These are phyloP conservation scores for Atherinomorus stipes DNA, from an alignment of 2,113 vertebrate species.

Conservation along the genomic window DNA sequence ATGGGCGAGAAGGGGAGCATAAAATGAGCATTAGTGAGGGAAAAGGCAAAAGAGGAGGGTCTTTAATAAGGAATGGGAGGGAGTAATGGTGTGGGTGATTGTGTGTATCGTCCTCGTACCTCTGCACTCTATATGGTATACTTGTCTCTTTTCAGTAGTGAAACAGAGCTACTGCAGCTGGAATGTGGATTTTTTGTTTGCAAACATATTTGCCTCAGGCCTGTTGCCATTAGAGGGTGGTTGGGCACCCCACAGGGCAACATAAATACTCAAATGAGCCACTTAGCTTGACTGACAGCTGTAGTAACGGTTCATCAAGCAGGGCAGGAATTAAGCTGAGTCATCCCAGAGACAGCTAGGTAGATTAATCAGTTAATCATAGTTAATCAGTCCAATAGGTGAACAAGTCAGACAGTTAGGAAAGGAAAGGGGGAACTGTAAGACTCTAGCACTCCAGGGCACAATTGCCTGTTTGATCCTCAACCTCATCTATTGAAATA, in stretches of 20 bases:
- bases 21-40: constrained; percentile 25
- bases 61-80: constrained; percentile 15
- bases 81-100: constrained; percentile 15
- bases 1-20: neutral
- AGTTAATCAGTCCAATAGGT: neutral
- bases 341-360: neutral
- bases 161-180: constrained; percentile 17
- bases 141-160: constrained; percentile 38
- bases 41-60: constrained; percentile 16
- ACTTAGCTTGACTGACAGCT: constrained; percentile 52
- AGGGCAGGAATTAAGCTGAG: constrained; percentile 1
- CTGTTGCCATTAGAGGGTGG: constrained; percentile 24
- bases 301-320: constrained; percentile 27
- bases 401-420: neutral
- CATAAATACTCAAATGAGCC: constrained; percentile 47
- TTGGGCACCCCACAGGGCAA: constrained; percentile 22
- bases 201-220: constrained; percentile 45
- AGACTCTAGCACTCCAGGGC: too few species aligned
- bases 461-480: too few species aligned
- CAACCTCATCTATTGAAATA: too few species aligned
- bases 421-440: too few species aligned
- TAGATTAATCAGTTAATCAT: too few species aligned
- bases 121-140: constrained; percentile 18
- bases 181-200: constrained; percentile 25
- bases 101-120: neutral